Conservation (phyloP, 1,140 invertebrate species). For the Trichonephila clavata region DNA sequence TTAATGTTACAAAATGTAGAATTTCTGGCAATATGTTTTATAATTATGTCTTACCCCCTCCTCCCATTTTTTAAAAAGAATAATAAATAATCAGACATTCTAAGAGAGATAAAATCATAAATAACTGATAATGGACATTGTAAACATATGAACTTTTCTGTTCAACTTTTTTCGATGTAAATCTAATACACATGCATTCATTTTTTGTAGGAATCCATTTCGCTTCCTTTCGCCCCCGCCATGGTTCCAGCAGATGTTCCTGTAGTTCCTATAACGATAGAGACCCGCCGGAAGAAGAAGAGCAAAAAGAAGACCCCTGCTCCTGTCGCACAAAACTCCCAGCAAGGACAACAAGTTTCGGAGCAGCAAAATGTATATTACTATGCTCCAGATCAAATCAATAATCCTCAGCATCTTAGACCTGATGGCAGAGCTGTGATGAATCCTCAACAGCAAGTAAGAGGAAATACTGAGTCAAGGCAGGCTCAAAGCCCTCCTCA, state of each 20-base stretch:
- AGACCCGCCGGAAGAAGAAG: slow-evolving; percentile 62
- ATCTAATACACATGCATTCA: too few relatives aligned
- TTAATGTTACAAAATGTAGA: too few relatives aligned
- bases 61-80: too few relatives aligned
- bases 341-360: neutral
- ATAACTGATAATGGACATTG: too few relatives aligned
- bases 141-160: too few relatives aligned
- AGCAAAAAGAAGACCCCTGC: neutral
- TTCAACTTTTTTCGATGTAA: too few relatives aligned
- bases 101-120: too few relatives aligned
- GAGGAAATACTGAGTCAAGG: neutral
- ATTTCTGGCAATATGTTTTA: too few relatives aligned
- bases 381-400: slow-evolving; percentile 45
- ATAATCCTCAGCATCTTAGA: neutral
- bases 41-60: too few relatives aligned
- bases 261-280: slow-evolving; percentile 52
- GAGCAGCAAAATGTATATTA: slow-evolving; percentile 69
- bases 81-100: too few relatives aligned
- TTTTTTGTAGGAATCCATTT: slow-evolving; percentile 5
- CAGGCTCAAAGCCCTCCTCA: neutral
- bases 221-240: slow-evolving; percentile 14
- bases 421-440: neutral
- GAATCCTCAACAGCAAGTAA: neutral
- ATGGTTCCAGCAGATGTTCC: slow-evolving; percentile 11
- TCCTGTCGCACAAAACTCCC: neutral